Evolutionary conservation across 2,113 vertebrate genomes (phyloP).

Genomic region (Harpagus bidentatus): DNA sequence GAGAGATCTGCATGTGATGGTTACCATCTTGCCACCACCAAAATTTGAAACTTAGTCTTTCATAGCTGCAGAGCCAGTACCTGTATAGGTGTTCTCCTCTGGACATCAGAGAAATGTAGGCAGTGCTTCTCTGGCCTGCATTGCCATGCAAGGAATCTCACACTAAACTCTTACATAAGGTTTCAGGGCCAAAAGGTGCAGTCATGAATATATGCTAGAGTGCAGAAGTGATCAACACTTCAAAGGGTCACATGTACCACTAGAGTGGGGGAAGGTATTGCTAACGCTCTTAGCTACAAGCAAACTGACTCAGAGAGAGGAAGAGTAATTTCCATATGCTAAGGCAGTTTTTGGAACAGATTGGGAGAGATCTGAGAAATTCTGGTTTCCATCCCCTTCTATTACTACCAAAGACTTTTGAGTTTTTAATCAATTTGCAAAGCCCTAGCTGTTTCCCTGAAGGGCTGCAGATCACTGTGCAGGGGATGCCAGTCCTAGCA

Average conservation of each 20-base stretch:
- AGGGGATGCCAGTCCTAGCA: background rate
- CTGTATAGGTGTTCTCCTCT: background rate
- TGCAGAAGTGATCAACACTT: conserved; percentile 22
- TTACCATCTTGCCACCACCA: background rate
- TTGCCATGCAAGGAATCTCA: background rate
- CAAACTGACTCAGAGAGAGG: conserved; percentile 14
- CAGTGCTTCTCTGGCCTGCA: background rate
- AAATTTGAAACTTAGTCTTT: background rate
- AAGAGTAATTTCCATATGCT: conserved; percentile 45
- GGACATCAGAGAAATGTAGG: background rate
- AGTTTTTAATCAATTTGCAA: conserved; percentile 23
- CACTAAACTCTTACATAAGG: background rate
- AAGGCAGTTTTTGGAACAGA: conserved; percentile 1
- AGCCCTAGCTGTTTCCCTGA: background rate
- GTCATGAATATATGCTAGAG: background rate
- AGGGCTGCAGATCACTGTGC: background rate
- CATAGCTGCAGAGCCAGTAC: background rate
- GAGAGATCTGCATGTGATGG: background rate
- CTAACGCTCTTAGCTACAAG: conserved; percentile 12
- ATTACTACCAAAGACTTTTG: background rate
- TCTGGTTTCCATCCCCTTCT: background rate
- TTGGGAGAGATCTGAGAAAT: conserved; percentile 14
- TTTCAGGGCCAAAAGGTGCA: background rate
- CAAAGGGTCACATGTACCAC: background rate
- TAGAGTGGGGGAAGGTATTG: background rate